A percentile compares a stretch with the other conserved stretches of the same genome.
phyloP scores from a whole-genome alignment of 2,113 vertebrate genomes.

The Indicator indicator region DNA sequence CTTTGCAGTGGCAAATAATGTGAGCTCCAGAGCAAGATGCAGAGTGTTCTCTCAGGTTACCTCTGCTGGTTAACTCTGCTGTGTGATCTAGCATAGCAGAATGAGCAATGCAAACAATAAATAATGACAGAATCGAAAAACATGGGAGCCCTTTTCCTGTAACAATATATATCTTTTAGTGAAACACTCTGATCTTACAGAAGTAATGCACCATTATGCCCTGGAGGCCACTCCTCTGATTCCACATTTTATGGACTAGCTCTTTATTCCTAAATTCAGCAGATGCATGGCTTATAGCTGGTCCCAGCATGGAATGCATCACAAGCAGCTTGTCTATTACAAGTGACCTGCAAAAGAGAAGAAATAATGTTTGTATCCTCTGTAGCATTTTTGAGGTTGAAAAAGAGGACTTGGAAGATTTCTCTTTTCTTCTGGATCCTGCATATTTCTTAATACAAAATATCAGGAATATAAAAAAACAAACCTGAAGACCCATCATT shows the following conservation, averaged over 20 bases:
- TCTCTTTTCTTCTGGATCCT: not conserved
- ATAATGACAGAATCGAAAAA: slow-evolving; percentile 52
- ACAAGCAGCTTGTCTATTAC: slow-evolving; percentile 65
- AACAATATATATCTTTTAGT: slow-evolving; percentile 51
- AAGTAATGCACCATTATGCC: slow-evolving; percentile 54
- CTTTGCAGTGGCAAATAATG: not conserved
- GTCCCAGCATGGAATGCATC: slow-evolving; percentile 67
- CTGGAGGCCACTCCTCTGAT: slow-evolving; percentile 57
- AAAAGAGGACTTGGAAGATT: not conserved
- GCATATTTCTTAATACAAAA: not conserved
- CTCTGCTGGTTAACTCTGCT: not conserved
- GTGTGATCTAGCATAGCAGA: not conserved
- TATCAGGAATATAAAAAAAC: not conserved
- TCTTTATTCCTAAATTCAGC: slow-evolving; percentile 59
- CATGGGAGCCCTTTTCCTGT: slow-evolving; percentile 50
- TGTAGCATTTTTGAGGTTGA: slow-evolving; percentile 42
- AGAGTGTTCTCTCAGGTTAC: not conserved
- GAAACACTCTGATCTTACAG: slow-evolving; percentile 58
- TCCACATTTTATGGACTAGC: slow-evolving; percentile 64
- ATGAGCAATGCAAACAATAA: slow-evolving; percentile 29
- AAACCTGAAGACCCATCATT: not conserved
- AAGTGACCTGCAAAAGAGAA: slow-evolving; percentile 52
- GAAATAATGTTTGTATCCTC: slow-evolving; percentile 50
- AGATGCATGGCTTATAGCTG: slow-evolving; percentile 56
- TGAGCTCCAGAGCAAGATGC: not conserved